Conservation (phyloP, 2,113 vertebrate genomes). For the Antechinus stuartii region DNA sequence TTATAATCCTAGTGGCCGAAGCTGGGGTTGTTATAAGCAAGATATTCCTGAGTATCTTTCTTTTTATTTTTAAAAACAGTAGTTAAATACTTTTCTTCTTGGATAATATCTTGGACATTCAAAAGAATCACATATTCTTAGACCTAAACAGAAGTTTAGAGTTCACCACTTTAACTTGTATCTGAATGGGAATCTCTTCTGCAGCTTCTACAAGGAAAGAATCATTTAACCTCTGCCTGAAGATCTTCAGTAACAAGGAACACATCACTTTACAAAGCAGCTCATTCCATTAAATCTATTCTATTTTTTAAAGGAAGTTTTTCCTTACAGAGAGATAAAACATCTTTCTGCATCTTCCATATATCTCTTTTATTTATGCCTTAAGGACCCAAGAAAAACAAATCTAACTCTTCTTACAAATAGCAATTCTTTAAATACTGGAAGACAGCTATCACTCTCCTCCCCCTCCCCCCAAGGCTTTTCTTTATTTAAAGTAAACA, state of each 20-base stretch:
- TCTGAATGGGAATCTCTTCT: neutral
- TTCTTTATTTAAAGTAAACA: neutral
- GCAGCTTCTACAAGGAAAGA: neutral
- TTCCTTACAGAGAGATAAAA: neutral
- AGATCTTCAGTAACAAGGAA: neutral
- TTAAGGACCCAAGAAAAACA: neutral
- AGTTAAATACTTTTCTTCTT: neutral
- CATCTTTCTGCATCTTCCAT: neutral
- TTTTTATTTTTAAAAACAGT: neutral
- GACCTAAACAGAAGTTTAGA: neutral
- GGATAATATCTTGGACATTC: neutral
- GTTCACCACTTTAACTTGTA: neutral
- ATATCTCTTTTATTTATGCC: neutral
- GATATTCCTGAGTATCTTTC: neutral
- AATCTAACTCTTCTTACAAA: neutral
- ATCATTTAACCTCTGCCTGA: neutral
- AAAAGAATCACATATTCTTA: neutral
- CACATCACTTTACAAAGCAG: neutral
- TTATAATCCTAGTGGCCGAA: neutral
- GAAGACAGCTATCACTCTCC: neutral
- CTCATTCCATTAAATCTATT: neutral
- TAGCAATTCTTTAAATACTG: neutral
- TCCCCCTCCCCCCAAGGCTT: neutral
- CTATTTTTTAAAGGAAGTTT: neutral
- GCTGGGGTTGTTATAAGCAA: neutral